phyloP scores from a whole-genome alignment of 1,140 invertebrate species.

The Bicyclus anynana region DNA sequence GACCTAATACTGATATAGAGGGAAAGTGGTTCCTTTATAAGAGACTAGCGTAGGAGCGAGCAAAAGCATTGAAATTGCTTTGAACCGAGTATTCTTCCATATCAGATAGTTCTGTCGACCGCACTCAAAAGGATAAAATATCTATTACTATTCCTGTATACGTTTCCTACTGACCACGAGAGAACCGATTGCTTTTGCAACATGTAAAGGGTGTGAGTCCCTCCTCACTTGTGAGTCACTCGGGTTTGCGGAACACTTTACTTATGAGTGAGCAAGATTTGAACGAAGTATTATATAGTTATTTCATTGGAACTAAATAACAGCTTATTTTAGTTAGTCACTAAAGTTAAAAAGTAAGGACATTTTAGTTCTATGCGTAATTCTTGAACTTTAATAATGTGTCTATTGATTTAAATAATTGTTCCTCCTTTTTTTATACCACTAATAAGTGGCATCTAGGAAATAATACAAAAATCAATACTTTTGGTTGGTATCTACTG shows the following conservation, averaged over 20 bases:
- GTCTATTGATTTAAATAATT: too few relatives aligned
- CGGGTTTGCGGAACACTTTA: conserved; percentile 10
- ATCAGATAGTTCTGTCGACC: conserved; percentile 24
- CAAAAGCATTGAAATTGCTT: conserved; percentile 28
- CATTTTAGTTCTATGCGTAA: too few relatives aligned
- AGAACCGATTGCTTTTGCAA: conserved; percentile 28
- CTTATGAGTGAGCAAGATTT: neutral
- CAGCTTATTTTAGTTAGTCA: too few relatives aligned
- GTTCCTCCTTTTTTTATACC: too few relatives aligned
- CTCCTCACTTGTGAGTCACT: conserved; percentile 16
- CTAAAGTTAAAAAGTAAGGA: too few relatives aligned
- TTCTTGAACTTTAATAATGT: too few relatives aligned
- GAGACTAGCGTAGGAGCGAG: conserved; percentile 19
- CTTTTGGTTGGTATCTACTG: too few relatives aligned
- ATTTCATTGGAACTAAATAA: too few relatives aligned
- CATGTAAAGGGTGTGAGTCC: conserved; percentile 23
- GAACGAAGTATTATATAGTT: neutral
- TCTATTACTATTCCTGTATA: conserved; percentile 24
- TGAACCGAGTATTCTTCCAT: conserved; percentile 28
- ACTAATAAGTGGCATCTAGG: too few relatives aligned
- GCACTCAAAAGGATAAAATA: conserved; percentile 31
- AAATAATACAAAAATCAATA: too few relatives aligned
- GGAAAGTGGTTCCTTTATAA: conserved; percentile 22
- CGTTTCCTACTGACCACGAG: conserved; percentile 24
- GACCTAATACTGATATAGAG: conserved; percentile 13